Evolutionary conservation across 2,113 vertebrate genomes (phyloP), one percentile per base, ranked within the genome.

Genomic region (Psettodes erumei): DNA sequence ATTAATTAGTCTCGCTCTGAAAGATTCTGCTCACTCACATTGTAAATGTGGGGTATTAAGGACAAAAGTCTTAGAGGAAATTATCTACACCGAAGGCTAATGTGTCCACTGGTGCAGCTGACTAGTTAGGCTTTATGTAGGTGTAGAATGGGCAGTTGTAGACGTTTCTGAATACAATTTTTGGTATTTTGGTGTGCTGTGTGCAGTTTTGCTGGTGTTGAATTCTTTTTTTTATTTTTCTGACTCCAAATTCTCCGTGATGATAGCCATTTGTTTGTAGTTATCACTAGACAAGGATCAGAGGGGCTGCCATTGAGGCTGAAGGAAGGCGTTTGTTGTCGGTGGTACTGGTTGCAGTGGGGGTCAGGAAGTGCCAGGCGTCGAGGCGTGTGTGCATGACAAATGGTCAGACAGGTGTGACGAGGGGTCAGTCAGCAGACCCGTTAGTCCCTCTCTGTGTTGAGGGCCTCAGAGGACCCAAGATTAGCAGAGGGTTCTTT

Each of bases 351-450:
- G 53, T 2, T 30, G 67, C 48, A 53, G 50, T 7, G 40, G 25
- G 56, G 68, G 66, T 60, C 55, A 65, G 66, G 76, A 81, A 77
- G 64, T 59, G 74, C 53, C 61, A 75, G 85, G 50, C 48, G 33
- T 32, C 1, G 10, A 74, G 82, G 58, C 35, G 75, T 82, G 79
- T 74, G 63, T 65, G 75, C 33, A 18, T 75, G 85, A 88, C 89
- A 92, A 90, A 93, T 91, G 83, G 75, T 73, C n/a, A 51, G 72
- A 92, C 90, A 92, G 91, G 85, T 92, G 91, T 78, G 76, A 60
- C 35, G 16, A 55, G 9, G 59, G 53, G 35, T 71, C 61, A 30
- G 60, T 27, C 32, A 21, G 35, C 48, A 60, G 28, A 35, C 32
- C 54, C 11, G 1, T 50, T 58, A 33, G 69, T 35, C 13, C 66